Percentiles rank a stretch among this genome's conserved stretches.
Conservation (phyloP, 2,797 vertebrate genomes). For the Heliangelus exortis region DNA sequence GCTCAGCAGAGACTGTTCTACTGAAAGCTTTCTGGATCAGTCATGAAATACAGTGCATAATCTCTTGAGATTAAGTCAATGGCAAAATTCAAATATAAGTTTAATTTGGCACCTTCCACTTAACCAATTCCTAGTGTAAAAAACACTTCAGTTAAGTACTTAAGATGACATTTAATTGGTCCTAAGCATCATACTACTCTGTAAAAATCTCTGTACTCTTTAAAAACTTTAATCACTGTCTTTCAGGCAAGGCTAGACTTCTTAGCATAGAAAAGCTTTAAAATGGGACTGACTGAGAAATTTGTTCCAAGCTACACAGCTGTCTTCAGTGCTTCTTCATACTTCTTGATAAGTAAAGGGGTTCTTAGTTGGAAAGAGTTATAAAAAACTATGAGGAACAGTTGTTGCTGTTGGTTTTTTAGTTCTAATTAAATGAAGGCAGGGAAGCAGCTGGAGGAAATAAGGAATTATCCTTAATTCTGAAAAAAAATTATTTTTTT, state of each 20-base stretch:
- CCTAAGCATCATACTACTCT: slow-evolving; percentile 29
- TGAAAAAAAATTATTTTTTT: background rate
- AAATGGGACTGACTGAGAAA: slow-evolving; percentile 10
- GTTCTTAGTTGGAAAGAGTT: slow-evolving; percentile 9
- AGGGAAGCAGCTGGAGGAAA: slow-evolving; percentile 32
- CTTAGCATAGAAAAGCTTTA: slow-evolving; percentile 35
- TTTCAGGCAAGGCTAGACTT: slow-evolving; percentile 31
- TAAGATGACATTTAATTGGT: slow-evolving; percentile 69
- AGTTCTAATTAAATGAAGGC: background rate
- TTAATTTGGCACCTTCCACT: slow-evolving; percentile 70
- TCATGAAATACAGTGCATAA: slow-evolving; percentile 37
- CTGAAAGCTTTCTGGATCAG: slow-evolving; percentile 53
- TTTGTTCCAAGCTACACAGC: background rate
- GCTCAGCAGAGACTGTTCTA: background rate
- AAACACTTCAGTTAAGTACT: slow-evolving; percentile 44
- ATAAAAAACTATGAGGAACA: background rate
- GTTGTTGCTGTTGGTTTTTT: background rate
- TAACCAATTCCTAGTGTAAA: slow-evolving; percentile 50
- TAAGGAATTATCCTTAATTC: slow-evolving; percentile 23
- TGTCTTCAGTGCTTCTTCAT: background rate
- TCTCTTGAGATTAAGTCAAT: slow-evolving; percentile 63
- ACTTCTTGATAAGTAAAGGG: background rate
- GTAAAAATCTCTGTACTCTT: slow-evolving; percentile 49
- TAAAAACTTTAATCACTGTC: slow-evolving; percentile 60
- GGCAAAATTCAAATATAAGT: slow-evolving; percentile 59